Evolutionary conservation across 2,797 vertebrate genomes (phyloP).

Genomic region (Sebastes minor): DNA sequence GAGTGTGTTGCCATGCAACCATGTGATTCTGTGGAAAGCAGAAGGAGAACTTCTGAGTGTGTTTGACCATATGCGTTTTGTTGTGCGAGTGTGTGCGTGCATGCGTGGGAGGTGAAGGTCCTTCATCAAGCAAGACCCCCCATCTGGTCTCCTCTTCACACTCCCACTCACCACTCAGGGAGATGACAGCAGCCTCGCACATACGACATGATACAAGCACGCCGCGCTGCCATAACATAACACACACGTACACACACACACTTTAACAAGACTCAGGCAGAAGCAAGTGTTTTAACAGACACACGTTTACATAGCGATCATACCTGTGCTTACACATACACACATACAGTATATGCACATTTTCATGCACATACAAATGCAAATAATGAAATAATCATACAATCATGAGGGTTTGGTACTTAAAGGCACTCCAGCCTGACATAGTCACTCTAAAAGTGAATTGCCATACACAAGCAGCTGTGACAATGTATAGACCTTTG

Average conservation of each 20-base stretch:
- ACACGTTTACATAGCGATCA: neutral
- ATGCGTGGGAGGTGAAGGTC: slow-evolving; percentile 64
- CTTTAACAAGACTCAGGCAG: neutral
- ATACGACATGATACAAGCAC: slow-evolving; percentile 44
- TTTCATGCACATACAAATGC: neutral
- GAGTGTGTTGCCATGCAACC: slow-evolving; percentile 68
- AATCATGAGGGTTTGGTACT: neutral
- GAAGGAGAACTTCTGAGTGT: slow-evolving; percentile 31
- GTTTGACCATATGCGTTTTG: slow-evolving; percentile 9
- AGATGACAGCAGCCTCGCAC: slow-evolving; percentile 60
- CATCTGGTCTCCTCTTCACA: slow-evolving; percentile 72
- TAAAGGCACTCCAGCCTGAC: neutral
- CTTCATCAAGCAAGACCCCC: slow-evolving; percentile 64
- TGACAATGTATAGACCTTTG: neutral
- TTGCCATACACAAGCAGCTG: neutral
- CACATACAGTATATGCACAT: neutral
- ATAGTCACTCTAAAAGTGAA: neutral
- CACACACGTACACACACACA: neutral
- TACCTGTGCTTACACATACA: neutral
- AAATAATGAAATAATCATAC: neutral
- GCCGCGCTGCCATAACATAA: neutral
- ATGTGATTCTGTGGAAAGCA: slow-evolving; percentile 43
- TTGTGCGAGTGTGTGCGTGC: neutral
- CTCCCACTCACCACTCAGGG: slow-evolving; percentile 62
- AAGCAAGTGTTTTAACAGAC: neutral